Conservation (phyloP, 1,140 invertebrate species). For the Frieseomelitta varia region DNA sequence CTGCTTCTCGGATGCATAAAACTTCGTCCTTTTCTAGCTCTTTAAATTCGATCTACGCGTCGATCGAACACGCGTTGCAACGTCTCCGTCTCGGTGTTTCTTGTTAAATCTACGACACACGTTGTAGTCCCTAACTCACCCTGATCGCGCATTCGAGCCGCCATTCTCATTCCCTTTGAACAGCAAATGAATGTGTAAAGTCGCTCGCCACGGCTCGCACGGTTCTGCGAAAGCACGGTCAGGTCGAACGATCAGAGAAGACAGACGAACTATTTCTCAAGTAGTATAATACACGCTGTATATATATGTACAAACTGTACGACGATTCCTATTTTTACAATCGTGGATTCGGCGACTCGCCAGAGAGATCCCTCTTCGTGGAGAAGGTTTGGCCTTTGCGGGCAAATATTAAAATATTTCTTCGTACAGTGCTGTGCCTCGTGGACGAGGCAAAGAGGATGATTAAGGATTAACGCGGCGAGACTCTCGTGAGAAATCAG, state of each 20-base stretch:
- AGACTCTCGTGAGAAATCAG: not conserved
- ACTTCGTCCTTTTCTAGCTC: too few species aligned
- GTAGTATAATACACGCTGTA: constrained; percentile 33
- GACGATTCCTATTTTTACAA: constrained; percentile 26
- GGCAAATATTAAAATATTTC: constrained; percentile 30
- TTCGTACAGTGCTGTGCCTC: not conserved
- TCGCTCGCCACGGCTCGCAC: too few species aligned
- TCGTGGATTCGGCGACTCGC: not conserved
- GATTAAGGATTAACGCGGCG: too few species aligned
- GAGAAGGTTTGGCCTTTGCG: not conserved
- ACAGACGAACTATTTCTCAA: constrained; percentile 31
- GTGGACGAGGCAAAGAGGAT: not conserved
- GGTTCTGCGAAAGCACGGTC: not conserved
- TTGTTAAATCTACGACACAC: not conserved
- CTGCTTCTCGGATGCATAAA: not conserved
- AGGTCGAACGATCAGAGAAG: constrained; percentile 1
- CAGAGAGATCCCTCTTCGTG: not conserved
- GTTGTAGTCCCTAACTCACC: not conserved
- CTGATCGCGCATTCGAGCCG: not conserved
- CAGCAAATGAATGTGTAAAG: too few species aligned
- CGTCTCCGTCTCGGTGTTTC: not conserved
- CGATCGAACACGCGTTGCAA: not conserved
- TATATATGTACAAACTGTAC: constrained; percentile 34
- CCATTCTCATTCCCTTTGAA: not conserved
- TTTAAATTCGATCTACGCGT: not conserved